Evolutionary conservation across 2,888 invertebrate genomes (phyloP), one percentile per base, ranked within the genome.

Genomic region (Caenorhabditis uteleia): DNA sequence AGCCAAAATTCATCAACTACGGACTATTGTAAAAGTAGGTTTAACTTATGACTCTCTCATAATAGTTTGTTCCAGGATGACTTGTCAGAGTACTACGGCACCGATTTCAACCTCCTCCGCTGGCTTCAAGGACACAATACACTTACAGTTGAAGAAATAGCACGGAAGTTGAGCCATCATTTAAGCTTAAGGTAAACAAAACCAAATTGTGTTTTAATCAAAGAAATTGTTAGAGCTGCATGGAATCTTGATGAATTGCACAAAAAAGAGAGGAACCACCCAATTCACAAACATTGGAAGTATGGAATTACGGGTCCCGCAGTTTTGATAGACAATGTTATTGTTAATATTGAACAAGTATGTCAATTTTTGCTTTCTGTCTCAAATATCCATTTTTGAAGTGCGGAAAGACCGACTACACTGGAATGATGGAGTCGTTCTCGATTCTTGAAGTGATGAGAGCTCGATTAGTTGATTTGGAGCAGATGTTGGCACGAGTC

Each of bases 311-410:
- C 75, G 8, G 69, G 73, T 6, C 42, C 40, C 4, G 72, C 77
- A 3, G 67, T 59, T 34, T 54, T 74, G 8, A 48, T 79, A 26
- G 74, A 74, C 4, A 79, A 80, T 48, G 70, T 72, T 29, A 69
- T 79, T 38, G 79, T 79, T 1, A 77, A 80, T 40, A 68, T 79
- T 49, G 79, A 79, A 43, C 79, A 79, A 62, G 77, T 71, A 39
- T 5, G 23, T 4, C 42, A 61, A 26, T 34, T 34, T 29, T 26
- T n/a, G 14, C 10, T 33, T 16, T 10, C 47, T 1, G 18, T 34
- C 21, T 34, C 10, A 20, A 25, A 40, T 10, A 43, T 16, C 8
- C 26, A 4, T 26, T 27, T 25, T 59, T 68, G 39, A 40, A 77
- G 75, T 70, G 77, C 23, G 79, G 79, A 8, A 60, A 65, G 34